Evolutionary conservation across 2,888 invertebrate species (phyloP).

Genomic region (Serrognathus titanus): DNA sequence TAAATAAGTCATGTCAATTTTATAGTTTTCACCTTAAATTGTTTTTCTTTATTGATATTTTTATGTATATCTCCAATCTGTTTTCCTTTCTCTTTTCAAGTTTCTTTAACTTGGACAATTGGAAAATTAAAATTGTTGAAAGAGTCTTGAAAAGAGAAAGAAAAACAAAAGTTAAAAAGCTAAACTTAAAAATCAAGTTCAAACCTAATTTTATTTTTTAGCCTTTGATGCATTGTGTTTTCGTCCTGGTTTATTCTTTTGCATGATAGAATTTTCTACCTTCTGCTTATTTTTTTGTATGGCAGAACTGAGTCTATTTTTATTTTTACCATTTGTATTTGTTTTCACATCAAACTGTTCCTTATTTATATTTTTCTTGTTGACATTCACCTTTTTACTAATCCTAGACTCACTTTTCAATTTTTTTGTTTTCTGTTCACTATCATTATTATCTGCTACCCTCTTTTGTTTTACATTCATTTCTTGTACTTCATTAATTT

Average conservation of each 20-base stretch:
- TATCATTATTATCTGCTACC: background rate
- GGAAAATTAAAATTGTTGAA: too few species aligned
- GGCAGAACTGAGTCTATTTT: too few species aligned
- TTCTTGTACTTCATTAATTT: slow-evolving; percentile 10
- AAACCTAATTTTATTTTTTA: too few species aligned
- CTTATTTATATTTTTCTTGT: background rate
- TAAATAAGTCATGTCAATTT: background rate
- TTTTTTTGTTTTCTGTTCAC: slow-evolving; percentile 1
- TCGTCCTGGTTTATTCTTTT: too few species aligned
- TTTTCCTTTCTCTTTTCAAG: slow-evolving; percentile 26
- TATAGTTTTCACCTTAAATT: background rate
- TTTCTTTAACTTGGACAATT: slow-evolving; percentile 26
- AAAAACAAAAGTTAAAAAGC: too few species aligned
- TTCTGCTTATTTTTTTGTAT: too few species aligned
- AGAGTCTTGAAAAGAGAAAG: too few species aligned
- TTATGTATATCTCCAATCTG: slow-evolving; percentile 17
- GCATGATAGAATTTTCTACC: too few species aligned
- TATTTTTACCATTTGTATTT: too few species aligned
- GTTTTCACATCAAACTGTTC: too few species aligned
- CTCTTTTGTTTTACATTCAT: background rate
- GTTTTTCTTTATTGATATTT: background rate
- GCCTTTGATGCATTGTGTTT: too few species aligned
- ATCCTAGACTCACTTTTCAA: background rate
- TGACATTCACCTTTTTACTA: background rate
- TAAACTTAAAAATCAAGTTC: too few species aligned